Conservation (phyloP, 2,888 invertebrate genomes). For the Orthosia incerta region DNA sequence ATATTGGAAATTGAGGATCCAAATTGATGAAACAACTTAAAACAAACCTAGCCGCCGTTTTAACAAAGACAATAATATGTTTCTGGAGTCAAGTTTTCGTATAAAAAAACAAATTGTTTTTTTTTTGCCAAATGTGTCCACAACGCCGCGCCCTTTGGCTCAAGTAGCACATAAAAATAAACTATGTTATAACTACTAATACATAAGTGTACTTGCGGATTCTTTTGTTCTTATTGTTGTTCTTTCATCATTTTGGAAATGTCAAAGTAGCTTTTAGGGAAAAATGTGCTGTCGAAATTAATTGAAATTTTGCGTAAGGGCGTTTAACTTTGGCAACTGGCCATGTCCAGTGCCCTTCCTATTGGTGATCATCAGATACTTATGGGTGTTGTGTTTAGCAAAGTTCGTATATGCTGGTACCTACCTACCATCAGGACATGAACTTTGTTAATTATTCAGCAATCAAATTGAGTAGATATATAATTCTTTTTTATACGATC, state of each 20-base stretch:
- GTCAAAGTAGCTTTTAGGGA: slow-evolving; percentile 29
- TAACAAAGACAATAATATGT: slow-evolving; percentile 8
- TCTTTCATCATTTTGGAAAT: slow-evolving; percentile 35
- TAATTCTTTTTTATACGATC: not conserved
- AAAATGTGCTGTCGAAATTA: not conserved
- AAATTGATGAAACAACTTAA: slow-evolving; percentile 3
- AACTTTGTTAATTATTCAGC: slow-evolving; percentile 2
- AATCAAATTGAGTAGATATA: not conserved
- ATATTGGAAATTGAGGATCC: slow-evolving; percentile 7
- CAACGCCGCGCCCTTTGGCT: slow-evolving; percentile 18
- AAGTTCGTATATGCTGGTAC: not conserved
- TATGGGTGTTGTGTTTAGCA: not conserved
- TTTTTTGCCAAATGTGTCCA: slow-evolving; percentile 13
- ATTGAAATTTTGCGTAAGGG: slow-evolving; percentile 1
- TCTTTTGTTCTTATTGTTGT: slow-evolving; percentile 45
- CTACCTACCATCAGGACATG: not conserved
- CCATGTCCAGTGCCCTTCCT: not conserved
- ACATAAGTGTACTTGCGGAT: slow-evolving; percentile 38
- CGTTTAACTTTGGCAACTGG: slow-evolving; percentile 1
- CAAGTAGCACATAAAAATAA: slow-evolving; percentile 41
- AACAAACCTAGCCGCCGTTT: slow-evolving; percentile 6
- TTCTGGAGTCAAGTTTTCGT: not conserved
- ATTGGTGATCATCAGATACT: not conserved
- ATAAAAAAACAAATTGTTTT: slow-evolving; percentile 26
- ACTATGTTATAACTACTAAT: slow-evolving; percentile 36